Base-by-base conservation (phyloP, 2,797 vertebrate genomes). In the Syngnathus acus region DNA sequence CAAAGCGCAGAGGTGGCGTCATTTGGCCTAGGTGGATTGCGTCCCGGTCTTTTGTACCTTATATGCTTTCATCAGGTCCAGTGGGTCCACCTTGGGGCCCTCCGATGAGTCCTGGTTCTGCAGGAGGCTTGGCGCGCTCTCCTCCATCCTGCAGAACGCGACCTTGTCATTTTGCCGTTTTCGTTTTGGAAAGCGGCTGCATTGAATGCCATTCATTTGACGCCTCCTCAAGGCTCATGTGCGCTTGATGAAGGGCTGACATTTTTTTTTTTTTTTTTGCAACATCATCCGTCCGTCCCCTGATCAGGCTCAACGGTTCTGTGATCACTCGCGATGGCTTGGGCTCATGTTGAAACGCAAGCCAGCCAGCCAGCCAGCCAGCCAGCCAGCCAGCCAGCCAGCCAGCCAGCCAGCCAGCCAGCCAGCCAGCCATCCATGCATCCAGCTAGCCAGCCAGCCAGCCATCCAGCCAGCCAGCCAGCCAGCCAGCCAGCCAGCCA, bases 101-200 rank as follows among this genome's bases (percentile, higher is more conserved):
- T 94, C 92, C 77, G 90, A 70, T 19, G 90, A 79, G 79, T 92
- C 93, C 87, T 93, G 93, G 84, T 84, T 92, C 87, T 95, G 93
- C 3, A 95, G 83, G 57, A 95, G 86, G 62, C 89, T 92, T 75
- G 89, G 87, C 77, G 95, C 93, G 3, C 93, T 95, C 89, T 95
- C 94, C 90, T 95, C 94, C 94, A 95, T 95, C 87, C 94, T 96
- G 84, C 42, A 60, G 26, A 26, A 26, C 26, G 26, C 1, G 26
- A 26, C 26, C 26, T 26, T 26, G 26, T 26, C 26, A 26, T 26
- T 26, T 26, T 32, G 32, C 32, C 32, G 32, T 32, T 32, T 32
- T 32, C 2, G 4, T 32, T 32, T 32, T 32, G 32, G 4, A 32
- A 32, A 32, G 32, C 32, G 32, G 32, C 32, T 32, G 32, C 32